A percentile compares a stretch with the other conserved stretches of the same genome.
phyloP scores from a whole-genome alignment of 2,797 vertebrate genomes.

The Ambastaia sidthimunki region DNA sequence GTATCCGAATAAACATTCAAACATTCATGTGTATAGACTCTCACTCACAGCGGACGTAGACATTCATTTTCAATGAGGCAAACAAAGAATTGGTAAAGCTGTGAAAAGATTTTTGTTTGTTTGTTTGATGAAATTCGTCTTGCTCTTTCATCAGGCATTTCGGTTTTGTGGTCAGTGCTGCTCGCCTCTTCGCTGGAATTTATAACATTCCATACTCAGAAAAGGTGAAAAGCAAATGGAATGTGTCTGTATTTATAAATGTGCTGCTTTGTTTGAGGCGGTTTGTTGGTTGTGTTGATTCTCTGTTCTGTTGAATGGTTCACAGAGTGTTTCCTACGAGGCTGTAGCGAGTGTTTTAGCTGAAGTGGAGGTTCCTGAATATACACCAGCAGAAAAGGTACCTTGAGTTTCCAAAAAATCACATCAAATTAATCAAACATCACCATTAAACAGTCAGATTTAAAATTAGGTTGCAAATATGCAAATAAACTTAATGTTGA shows the following conservation, averaged over 20 bases:
- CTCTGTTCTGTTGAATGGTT: constrained; percentile 17
- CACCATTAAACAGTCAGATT: no score
- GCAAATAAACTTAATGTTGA: no score
- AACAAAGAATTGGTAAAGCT: not conserved
- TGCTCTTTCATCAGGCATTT: constrained; percentile 81
- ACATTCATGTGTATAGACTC: not conserved
- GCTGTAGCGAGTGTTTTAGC: constrained; percentile 80
- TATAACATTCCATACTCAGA: constrained; percentile 88
- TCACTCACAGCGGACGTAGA: not conserved
- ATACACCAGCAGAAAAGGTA: constrained; percentile 93
- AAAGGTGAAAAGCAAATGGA: constrained; percentile 77
- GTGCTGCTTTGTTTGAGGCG: not conserved
- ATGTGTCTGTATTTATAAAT: not conserved
- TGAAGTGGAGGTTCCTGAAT: constrained; percentile 86
- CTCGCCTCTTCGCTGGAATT: constrained; percentile 87
- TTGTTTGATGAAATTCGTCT: not conserved
- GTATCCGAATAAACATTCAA: constrained; percentile 57
- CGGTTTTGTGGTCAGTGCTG: constrained; percentile 87
- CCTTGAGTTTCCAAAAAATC: constrained; percentile 18
- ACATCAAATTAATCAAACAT: not conserved
- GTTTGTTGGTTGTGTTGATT: constrained; percentile 10
- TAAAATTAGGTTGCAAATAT: no score
- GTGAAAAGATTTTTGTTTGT: constrained; percentile 1
- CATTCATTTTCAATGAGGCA: not conserved
- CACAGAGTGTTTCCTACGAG: constrained; percentile 87